Evolutionary conservation across 2,113 vertebrate genomes (phyloP), one percentile per base, ranked within the genome.

Genomic region (Odocoileus hemionus): DNA sequence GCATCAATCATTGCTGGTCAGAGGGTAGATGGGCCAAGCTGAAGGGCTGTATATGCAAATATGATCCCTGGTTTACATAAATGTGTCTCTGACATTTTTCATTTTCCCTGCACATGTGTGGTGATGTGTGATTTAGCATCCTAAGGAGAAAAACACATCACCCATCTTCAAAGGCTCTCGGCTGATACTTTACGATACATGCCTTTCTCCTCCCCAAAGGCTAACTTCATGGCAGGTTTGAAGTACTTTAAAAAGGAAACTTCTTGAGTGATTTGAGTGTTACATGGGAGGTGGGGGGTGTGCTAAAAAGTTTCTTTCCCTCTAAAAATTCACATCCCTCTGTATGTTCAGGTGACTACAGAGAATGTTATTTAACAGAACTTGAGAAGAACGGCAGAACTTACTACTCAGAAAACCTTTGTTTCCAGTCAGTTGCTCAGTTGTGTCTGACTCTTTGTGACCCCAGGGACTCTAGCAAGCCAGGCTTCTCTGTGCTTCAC

Each of bases 171-270:
- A 96, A 97, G 80, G 64, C 74, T 94, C 82, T 91, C 19, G 4
- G 86, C 30, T 96, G 96, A 33, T 86, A 94, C 79, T 96, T 94
- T 97, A 83, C 84, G 95, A 93, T 85, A 87, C 52, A 78, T 4
- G 33, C 50, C 43, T 89, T 83, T 93, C 23, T 94, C 58, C 52
- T 95, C 39, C 89, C 87, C 45, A 89, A 93, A 93, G 89, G 93
- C 83, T 89, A 95, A 95, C 89, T 94, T 61, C 55, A 47, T 19
- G 74, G 87, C 60, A 96, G 55, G 78, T 95, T 82, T 96, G 80
- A 97, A 97, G 92, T 82, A 76, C 50, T 90, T 95, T 79, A 60
- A 92, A 97, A 97, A 97, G 90, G 76, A 96, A 96, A 92, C 57
- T 78, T 97, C 60, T 79, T 90, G 94, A 95, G 50, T 94, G 86